Percentiles rank a stretch among this genome's conserved stretches.
Evolutionary conservation across 2,113 vertebrate genomes (phyloP).

Genomic region (Origma solitaria): DNA sequence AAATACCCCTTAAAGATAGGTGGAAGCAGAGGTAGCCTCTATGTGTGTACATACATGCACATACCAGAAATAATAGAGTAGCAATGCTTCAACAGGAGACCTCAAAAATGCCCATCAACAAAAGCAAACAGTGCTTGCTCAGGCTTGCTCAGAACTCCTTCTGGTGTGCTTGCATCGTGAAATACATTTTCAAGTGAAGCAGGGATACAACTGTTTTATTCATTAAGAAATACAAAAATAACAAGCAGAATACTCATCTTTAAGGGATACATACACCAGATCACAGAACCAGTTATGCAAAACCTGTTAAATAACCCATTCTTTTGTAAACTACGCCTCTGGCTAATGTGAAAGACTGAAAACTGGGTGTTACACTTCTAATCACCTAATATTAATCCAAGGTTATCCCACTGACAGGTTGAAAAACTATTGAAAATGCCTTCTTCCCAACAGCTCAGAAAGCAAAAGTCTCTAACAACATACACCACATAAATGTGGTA

Average conservation of each 20-base stretch:
- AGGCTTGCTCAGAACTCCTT: not conserved
- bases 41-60: accelerated
- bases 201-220: not conserved
- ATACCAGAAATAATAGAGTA: not conserved
- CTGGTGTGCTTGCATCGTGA: not conserved
- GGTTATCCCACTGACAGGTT: not conserved
- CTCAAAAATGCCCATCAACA: not conserved
- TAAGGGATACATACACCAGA: not conserved
- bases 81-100: not conserved
- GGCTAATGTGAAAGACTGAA: not conserved
- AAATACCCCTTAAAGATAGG: not conserved
- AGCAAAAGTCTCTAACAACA: accelerated
- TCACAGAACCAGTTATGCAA: not conserved
- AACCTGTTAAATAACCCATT: not conserved
- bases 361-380: not conserved
- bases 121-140: not conserved
- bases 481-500: not conserved
- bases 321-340: not conserved
- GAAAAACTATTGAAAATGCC: not conserved
- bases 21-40: accelerated
- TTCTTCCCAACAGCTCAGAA: not conserved
- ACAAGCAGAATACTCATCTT: not conserved
- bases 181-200: not conserved
- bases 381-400: not conserved
- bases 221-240: not conserved